phyloP scores from a whole-genome alignment of 2,888 invertebrate species.

The Lottia scabra region DNA sequence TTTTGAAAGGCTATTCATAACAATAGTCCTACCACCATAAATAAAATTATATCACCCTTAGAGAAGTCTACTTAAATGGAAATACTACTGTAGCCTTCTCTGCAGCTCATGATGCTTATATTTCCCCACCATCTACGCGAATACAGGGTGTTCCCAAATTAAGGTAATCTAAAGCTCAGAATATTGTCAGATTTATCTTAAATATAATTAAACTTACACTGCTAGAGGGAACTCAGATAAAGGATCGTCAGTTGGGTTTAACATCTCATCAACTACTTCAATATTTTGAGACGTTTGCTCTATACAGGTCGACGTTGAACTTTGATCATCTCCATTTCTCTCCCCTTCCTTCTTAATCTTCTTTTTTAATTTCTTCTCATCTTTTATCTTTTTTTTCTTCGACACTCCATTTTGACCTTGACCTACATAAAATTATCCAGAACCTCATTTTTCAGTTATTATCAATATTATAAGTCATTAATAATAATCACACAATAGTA shows the following conservation, averaged over 20 bases:
- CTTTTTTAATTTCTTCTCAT: conserved; percentile 49
- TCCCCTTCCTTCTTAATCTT: conserved; percentile 32
- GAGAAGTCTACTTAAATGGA: too few relatives aligned
- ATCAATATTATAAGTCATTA: too few relatives aligned
- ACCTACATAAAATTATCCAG: neutral
- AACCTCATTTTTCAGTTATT: neutral
- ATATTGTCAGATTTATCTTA: too few relatives aligned
- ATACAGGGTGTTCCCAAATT: too few relatives aligned
- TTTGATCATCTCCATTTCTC: conserved; percentile 15
- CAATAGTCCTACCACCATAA: too few relatives aligned
- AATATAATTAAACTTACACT: conserved; percentile 32
- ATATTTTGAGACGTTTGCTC: conserved; percentile 15
- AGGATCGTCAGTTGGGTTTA: conserved; percentile 35
- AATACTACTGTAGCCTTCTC: too few relatives aligned
- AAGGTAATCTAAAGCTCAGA: too few relatives aligned
- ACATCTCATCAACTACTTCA: conserved; percentile 29
- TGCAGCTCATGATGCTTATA: too few relatives aligned
- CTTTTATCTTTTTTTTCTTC: conserved; percentile 45
- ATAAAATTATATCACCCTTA: too few relatives aligned
- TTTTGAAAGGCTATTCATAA: too few relatives aligned
- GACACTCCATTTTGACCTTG: conserved; percentile 21
- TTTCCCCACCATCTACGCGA: too few relatives aligned
- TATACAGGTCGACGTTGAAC: conserved; percentile 11
- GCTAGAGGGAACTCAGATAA: conserved; percentile 41
- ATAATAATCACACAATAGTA: too few relatives aligned